These are phyloP conservation scores for Scalopus aquaticus DNA, from an alignment of 2,113 vertebrate species.

Conservation along the genomic window DNA sequence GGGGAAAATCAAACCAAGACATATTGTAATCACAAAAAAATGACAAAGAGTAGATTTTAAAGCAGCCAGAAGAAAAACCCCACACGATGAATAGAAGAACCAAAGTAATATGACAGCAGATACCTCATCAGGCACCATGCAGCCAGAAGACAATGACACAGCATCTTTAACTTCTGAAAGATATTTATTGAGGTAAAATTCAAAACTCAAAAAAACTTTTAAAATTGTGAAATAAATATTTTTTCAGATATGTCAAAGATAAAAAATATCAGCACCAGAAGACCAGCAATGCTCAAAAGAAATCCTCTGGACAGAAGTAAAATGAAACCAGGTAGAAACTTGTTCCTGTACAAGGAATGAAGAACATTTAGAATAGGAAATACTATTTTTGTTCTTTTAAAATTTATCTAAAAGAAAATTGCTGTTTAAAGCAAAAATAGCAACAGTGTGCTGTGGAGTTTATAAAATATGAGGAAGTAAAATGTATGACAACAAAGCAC, in stretches of 20 bases:
- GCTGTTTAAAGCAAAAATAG: not conserved
- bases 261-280: not conserved
- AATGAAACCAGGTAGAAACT: not conserved
- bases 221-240: not conserved
- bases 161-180: not conserved
- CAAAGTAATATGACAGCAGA: not conserved
- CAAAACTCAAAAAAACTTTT: not conserved
- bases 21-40: not conserved
- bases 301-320: not conserved
- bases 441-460: not conserved
- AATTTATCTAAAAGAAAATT: not conserved
- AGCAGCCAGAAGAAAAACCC: not conserved
- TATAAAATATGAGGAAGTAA: not conserved
- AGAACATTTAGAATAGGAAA: not conserved
- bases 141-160: not conserved
- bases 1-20: not conserved
- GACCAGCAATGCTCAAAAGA: not conserved
- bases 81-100: not conserved
- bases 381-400: not conserved
- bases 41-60: not conserved
- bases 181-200: not conserved
- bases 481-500: not conserved
- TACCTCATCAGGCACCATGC: not conserved
- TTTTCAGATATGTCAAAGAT: not conserved
- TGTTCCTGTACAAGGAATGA: not conserved